Percentiles rank a stretch among this genome's conserved stretches.
Conservation (phyloP, 2,113 vertebrate genomes). For the Carassius gibelio region DNA sequence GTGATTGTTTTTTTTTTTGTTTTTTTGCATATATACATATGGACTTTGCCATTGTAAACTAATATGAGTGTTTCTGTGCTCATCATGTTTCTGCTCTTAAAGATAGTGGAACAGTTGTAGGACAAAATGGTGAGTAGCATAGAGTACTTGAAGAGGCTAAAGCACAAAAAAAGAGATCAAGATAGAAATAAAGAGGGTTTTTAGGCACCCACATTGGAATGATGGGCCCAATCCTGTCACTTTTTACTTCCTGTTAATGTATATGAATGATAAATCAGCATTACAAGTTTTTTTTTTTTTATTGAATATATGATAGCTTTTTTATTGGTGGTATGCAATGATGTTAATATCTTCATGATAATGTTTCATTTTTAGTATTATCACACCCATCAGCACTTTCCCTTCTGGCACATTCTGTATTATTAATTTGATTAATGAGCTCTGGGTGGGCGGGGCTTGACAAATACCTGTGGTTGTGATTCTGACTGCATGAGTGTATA, state of each 20-base stretch:
- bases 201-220: background rate
- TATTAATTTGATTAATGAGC: conserved; percentile 18
- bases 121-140: conserved; percentile 48
- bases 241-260: conserved; percentile 2
- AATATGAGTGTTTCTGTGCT: background rate
- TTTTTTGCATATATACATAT: background rate
- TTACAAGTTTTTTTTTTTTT: background rate
- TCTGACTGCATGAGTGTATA: conserved; percentile 18
- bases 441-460: background rate
- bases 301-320: background rate
- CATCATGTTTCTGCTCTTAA: background rate
- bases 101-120: background rate
- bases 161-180: conserved; percentile 58
- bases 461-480: background rate
- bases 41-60: background rate
- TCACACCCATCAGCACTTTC: conserved; percentile 7
- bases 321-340: background rate
- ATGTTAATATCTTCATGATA: background rate
- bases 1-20: background rate
- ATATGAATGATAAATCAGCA: background rate
- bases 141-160: conserved; percentile 66
- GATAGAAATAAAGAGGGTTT: background rate
- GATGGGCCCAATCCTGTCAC: background rate
- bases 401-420: background rate
- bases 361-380: background rate